Conservation (phyloP, 2,113 vertebrate genomes). For the rat (Rattus norvegicus) region DNA sequence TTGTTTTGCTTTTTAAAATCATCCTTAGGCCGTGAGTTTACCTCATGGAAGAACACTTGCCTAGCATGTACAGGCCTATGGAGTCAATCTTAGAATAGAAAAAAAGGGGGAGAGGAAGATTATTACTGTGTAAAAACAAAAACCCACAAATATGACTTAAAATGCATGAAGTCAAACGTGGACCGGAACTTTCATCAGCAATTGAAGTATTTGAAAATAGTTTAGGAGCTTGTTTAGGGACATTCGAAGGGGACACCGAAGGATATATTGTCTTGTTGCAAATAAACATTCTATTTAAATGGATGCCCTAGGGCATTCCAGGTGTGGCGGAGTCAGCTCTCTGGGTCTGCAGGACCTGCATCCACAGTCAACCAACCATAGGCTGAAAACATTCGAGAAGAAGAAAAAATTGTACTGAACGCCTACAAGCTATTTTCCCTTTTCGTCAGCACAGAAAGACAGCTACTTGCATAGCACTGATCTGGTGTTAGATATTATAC, state of each 20-base stretch:
- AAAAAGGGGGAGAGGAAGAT: background rate
- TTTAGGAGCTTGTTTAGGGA: background rate
- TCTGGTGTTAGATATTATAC: background rate
- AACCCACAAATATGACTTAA: background rate
- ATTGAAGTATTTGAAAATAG: conserved; percentile 50
- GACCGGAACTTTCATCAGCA: conserved; percentile 2
- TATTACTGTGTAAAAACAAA: background rate
- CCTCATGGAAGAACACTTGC: background rate
- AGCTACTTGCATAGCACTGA: background rate
- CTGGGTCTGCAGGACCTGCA: background rate
- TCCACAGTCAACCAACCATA: background rate
- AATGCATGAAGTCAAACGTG: background rate
- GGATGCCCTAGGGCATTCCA: background rate
- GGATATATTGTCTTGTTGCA: conserved; percentile 12
- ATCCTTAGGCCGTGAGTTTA: background rate
- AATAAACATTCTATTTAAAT: background rate
- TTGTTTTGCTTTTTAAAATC: background rate
- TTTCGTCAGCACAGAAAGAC: background rate
- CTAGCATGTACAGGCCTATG: background rate
- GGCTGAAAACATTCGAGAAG: background rate
- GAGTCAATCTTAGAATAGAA: background rate
- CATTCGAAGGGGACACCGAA: background rate
- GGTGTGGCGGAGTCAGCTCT: background rate
- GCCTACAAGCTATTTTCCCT: background rate
- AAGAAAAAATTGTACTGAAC: background rate